phyloP scores from a whole-genome alignment of 2,797 vertebrate genomes.

The Dromococcyx pavoninus region DNA sequence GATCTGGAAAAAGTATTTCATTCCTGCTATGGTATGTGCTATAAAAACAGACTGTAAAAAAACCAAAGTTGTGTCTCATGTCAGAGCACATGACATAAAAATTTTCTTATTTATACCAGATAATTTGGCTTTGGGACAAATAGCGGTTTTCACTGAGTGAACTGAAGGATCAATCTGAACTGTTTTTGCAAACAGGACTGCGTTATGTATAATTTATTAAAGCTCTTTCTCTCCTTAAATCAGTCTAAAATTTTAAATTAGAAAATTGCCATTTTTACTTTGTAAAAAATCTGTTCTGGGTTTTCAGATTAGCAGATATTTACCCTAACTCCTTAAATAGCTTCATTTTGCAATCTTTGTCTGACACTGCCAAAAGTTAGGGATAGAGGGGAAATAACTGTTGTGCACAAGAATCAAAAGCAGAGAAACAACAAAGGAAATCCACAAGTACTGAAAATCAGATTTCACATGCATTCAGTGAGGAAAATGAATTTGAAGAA shows the following conservation, averaged over 20 bases:
- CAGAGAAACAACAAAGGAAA: neutral
- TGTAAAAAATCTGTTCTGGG: neutral
- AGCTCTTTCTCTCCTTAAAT: neutral
- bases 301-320: neutral
- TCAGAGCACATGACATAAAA: neutral
- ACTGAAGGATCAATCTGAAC: neutral
- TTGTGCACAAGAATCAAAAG: neutral
- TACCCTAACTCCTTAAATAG: neutral
- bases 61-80: neutral
- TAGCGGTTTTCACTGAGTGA: neutral
- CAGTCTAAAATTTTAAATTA: neutral
- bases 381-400: neutral
- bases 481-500: neutral
- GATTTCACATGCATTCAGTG: constrained; percentile 1
- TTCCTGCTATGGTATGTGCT: neutral
- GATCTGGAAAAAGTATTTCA: neutral
- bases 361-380: neutral
- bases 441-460: neutral
- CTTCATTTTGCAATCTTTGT: constrained; percentile 11
- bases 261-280: neutral
- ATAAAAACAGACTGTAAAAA: neutral
- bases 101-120: neutral
- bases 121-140: neutral
- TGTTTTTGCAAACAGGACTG: neutral
- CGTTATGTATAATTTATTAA: neutral